These are phyloP conservation scores for Tursiops truncatus DNA, from an alignment of 2,113 vertebrate genomes.

Conservation along the genomic window DNA sequence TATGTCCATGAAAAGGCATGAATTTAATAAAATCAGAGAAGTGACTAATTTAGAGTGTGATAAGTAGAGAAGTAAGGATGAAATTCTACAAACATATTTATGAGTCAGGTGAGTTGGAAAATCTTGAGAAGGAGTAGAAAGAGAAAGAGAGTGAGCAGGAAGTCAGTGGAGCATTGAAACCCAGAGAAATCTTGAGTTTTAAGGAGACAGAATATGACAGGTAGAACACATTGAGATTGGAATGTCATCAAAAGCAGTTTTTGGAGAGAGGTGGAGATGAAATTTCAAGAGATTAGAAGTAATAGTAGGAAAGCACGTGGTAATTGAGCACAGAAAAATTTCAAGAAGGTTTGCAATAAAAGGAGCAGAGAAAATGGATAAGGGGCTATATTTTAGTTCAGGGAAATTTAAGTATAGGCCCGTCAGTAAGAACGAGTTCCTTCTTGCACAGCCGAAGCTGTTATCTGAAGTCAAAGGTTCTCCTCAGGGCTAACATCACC, in stretches of 20 bases:
- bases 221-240: neutral
- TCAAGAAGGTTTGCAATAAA: neutral
- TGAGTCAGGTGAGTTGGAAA: neutral
- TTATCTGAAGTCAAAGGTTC: neutral
- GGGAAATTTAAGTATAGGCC: neutral
- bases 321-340: neutral
- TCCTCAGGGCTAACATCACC: neutral
- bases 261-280: neutral
- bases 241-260: neutral
- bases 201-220: neutral
- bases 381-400: neutral
- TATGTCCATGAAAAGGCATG: neutral
- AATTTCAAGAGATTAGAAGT: neutral
- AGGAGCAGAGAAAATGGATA: neutral
- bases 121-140: neutral
- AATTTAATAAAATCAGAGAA: neutral
- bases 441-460: neutral
- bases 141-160: neutral
- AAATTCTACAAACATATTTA: neutral
- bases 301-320: neutral
- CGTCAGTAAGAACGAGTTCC: neutral
- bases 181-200: neutral
- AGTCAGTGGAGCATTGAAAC: rapidly evolving
- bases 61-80: neutral
- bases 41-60: neutral